Evolutionary conservation across 2,888 invertebrate species (phyloP).

Genomic region (Lasius platythorax): DNA sequence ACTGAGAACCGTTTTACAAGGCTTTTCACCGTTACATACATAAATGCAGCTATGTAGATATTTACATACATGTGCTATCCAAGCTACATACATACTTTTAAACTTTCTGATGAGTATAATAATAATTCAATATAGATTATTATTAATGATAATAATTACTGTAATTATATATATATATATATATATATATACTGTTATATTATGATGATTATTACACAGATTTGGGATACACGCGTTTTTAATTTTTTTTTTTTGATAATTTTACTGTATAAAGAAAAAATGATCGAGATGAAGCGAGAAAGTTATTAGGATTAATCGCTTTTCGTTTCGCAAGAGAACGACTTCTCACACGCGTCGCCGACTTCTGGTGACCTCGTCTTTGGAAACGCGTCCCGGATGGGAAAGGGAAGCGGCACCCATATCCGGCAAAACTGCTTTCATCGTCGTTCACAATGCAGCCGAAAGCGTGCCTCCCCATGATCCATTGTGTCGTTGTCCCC

Average conservation of each 20-base stretch:
- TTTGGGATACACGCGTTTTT: not conserved
- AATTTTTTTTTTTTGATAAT: not conserved
- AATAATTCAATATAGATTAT: not conserved
- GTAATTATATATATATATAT: not conserved
- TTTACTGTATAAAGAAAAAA: not conserved
- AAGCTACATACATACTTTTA: not conserved
- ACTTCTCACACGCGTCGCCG: constrained; percentile 30
- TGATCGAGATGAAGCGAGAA: not conserved
- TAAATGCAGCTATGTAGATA: not conserved
- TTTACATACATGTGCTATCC: not conserved
- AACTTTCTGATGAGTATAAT: not conserved
- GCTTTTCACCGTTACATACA: not conserved
- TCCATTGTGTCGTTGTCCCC: constrained; percentile 72
- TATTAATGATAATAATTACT: not conserved
- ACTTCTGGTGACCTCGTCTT: constrained; percentile 63
- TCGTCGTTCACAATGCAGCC: constrained; percentile 70
- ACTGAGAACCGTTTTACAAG: not conserved
- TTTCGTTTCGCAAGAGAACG: constrained; percentile 25
- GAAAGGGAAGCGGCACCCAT: constrained; percentile 74
- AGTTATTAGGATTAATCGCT: not conserved
- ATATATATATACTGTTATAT: not conserved
- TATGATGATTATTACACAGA: not conserved
- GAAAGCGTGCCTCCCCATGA: constrained; percentile 66
- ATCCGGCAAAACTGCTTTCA: constrained; percentile 72
- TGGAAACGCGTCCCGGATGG: constrained; percentile 60